Evolutionary conservation across 2,113 vertebrate genomes (phyloP), one percentile per base, ranked within the genome.

Genomic region (Clinocottus analis): DNA sequence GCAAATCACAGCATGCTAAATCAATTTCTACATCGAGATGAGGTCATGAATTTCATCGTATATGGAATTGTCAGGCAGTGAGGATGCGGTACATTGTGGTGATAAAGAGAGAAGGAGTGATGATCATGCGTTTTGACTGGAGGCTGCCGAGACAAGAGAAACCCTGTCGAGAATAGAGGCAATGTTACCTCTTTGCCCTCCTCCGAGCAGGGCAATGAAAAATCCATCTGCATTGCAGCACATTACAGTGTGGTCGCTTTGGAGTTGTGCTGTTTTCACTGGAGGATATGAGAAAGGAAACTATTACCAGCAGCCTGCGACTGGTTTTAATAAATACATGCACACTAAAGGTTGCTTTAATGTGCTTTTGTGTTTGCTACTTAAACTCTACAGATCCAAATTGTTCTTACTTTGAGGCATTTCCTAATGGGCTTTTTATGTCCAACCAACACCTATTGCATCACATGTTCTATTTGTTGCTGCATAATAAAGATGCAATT

Each of bases 141-240:
- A 92, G 88, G 78, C 80, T 89, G 87, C 80, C 35, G 85, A 89
- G 85, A 93, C 88, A 89, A 90, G 90, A 89, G 81, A 79, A 82
- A 87, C 75, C 77, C 72, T 33, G 74, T 84, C 37, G 69, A 84
- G 83, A 82, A 86, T 61, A 41, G 73, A 89, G 64, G 75, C 88
- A 80, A 87, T 78, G 86, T 89, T 91, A 85, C 88, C 63, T 84
- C 84, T 87, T 81, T 90, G 77, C 90, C 85, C 85, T 87, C 77
- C 80, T 90, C 81, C 75, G 62, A 69, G 83, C 88, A 91, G 82
- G 81, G 83, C 88, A 87, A 91, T 91, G 89, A 91, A 87, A 92
- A 87, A 90, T 92, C 88, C 87, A 92, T 92, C 92, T 92, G 91
- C 93, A 93, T 87, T 91, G 91, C 91, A 93, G 87, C 88, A 92